Evolutionary conservation across 2,888 invertebrate genomes (phyloP).

Genomic region (Clepsis dumicolana): DNA sequence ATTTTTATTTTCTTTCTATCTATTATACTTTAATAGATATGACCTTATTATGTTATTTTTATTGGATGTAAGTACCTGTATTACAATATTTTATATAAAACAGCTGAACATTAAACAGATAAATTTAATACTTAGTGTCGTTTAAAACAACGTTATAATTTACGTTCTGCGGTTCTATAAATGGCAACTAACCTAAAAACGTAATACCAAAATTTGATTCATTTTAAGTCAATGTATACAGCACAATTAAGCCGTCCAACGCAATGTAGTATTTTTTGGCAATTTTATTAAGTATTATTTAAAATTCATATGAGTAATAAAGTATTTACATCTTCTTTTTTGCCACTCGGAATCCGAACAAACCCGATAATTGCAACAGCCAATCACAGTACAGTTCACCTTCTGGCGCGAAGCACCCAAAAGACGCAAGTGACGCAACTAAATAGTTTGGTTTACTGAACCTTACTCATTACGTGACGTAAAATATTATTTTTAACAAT

Average conservation of each 20-base stretch:
- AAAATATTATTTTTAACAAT: background rate
- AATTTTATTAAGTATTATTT: constrained; percentile 10
- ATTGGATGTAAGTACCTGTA: constrained; percentile 28
- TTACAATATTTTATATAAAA: constrained; percentile 39
- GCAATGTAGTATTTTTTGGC: constrained; percentile 73
- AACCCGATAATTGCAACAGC: constrained; percentile 35
- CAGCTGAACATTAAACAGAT: constrained; percentile 18
- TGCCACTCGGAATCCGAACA: constrained; percentile 37
- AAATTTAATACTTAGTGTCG: constrained; percentile 12
- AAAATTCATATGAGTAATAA: constrained; percentile 33
- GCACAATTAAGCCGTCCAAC: constrained; percentile 76
- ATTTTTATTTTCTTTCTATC: background rate
- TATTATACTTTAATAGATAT: no score
- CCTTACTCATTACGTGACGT: background rate
- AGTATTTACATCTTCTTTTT: constrained; percentile 33
- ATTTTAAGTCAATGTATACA: constrained; percentile 59
- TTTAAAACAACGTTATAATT: constrained; percentile 16
- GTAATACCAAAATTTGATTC: constrained; percentile 44
- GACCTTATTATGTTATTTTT: constrained; percentile 3
- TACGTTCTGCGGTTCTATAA: constrained; percentile 27
- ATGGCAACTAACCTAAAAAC: constrained; percentile 26
- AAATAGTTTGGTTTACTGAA: background rate
- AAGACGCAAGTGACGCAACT: background rate
- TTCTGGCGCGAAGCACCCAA: constrained; percentile 52
- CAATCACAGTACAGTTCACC: constrained; percentile 48